Evolutionary conservation across 92 coral and sea anemone species (phyloP).

Genomic region (Parazoanthus swiftii): DNA sequence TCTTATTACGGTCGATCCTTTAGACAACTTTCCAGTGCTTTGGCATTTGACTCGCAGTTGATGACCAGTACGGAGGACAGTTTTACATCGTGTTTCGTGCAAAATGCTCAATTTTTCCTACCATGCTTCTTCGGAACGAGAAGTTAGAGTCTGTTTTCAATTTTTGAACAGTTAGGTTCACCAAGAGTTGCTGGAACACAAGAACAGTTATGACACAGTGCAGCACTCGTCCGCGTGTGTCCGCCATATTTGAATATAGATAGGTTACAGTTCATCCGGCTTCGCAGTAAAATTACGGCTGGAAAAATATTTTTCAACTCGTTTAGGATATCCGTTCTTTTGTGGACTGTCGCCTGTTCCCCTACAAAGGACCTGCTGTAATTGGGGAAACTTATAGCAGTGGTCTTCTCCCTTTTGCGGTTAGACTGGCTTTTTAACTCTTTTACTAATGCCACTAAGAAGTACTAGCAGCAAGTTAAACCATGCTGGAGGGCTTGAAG

Average conservation of each 20-base stretch:
- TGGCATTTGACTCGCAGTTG: slow-evolving; percentile 23
- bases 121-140: not conserved
- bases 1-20: slow-evolving; percentile 16
- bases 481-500: too few relatives aligned
- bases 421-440: too few relatives aligned
- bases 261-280: too few relatives aligned
- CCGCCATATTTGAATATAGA: not conserved
- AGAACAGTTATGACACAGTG: slow-evolving; percentile 13
- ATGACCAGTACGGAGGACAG: slow-evolving; percentile 6
- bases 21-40: slow-evolving; percentile 19
- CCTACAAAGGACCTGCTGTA: too few relatives aligned
- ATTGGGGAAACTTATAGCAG: too few relatives aligned
- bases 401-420: too few relatives aligned
- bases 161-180: slow-evolving; percentile 5
- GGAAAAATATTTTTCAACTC: too few relatives aligned
- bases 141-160: slow-evolving; percentile 12
- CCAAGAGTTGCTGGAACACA: slow-evolving; percentile 18
- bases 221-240: slow-evolving; percentile 14
- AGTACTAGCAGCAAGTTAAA: too few relatives aligned
- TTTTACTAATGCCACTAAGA: too few relatives aligned
- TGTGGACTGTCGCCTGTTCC: too few relatives aligned
- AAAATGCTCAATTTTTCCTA: slow-evolving; percentile 16
- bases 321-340: too few relatives aligned
- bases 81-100: slow-evolving; percentile 10
- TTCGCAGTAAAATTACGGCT: too few relatives aligned